phyloP scores from a whole-genome alignment of 2,888 invertebrate species.

The Ophioninae sp. region DNA sequence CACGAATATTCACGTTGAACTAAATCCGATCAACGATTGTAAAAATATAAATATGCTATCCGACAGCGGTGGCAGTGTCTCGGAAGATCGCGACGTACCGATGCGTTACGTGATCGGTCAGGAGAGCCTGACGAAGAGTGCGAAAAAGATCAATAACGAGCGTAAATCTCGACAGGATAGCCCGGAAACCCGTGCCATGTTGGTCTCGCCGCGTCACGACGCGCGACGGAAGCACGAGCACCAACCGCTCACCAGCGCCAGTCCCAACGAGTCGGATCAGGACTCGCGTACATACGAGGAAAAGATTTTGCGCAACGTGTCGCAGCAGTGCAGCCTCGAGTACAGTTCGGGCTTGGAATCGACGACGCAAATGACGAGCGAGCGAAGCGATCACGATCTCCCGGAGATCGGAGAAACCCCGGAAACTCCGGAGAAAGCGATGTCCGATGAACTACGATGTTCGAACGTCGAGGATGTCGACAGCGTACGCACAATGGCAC shows the following conservation, averaged over 20 bases:
- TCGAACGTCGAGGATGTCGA: slow-evolving; percentile 60
- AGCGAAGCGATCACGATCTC: slow-evolving; percentile 77
- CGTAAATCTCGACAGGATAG: slow-evolving; percentile 57
- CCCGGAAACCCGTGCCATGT: slow-evolving; percentile 50
- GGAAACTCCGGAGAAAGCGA: slow-evolving; percentile 63
- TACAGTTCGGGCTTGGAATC: slow-evolving; percentile 84
- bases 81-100: slow-evolving; percentile 75
- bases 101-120: slow-evolving; percentile 80
- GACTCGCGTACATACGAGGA: slow-evolving; percentile 75
- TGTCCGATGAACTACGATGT: slow-evolving; percentile 55
- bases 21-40: slow-evolving; percentile 83
- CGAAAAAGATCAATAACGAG: slow-evolving; percentile 72
- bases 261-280: slow-evolving; percentile 75
- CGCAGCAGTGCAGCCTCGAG: slow-evolving; percentile 88
- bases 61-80: slow-evolving; percentile 83
- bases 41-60: slow-evolving; percentile 86
- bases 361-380: slow-evolving; percentile 75
- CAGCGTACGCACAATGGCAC: slow-evolving; percentile 16
- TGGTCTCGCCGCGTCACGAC: slow-evolving; percentile 43
- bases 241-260: slow-evolving; percentile 70
- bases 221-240: slow-evolving; percentile 77
- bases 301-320: slow-evolving; percentile 84
- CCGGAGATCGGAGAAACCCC: slow-evolving; percentile 75
- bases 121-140: slow-evolving; percentile 73
- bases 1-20: slow-evolving; percentile 89